Evolutionary conservation across 2,888 invertebrate genomes (phyloP).

Genomic region (Phania funesta): DNA sequence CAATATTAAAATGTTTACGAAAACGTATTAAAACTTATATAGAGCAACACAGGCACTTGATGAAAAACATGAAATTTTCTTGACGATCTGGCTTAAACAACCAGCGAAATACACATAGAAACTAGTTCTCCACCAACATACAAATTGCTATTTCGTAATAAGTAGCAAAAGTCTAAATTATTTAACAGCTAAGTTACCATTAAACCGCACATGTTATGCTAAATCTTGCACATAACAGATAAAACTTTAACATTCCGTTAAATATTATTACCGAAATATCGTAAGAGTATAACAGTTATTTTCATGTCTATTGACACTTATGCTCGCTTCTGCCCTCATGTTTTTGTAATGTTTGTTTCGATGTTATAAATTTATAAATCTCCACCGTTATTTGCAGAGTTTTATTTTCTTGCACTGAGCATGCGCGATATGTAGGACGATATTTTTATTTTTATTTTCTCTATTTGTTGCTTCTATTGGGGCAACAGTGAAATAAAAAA

Average conservation of each 20-base stretch:
- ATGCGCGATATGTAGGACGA: background rate
- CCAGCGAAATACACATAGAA: no score
- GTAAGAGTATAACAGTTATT: conserved; percentile 51
- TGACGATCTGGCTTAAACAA: no score
- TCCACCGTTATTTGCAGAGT: conserved; percentile 23
- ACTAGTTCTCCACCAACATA: no score
- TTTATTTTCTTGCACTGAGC: background rate
- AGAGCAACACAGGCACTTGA: no score
- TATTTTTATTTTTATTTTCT: background rate
- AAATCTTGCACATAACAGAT: no score
- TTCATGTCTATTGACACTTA: background rate
- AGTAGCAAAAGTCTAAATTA: background rate
- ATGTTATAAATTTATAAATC: background rate
- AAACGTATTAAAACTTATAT: no score
- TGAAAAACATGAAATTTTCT: no score
- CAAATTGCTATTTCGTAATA: no score
- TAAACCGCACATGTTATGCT: no score
- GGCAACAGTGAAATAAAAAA: background rate
- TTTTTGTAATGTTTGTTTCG: background rate
- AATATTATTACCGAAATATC: background rate
- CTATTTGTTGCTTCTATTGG: background rate
- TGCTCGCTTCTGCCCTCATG: no score
- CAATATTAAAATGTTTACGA: no score
- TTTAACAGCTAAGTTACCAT: background rate
- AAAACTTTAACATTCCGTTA: background rate